phyloP scores from a whole-genome alignment of 2,113 vertebrate genomes.

The Heteronetta atricapilla region DNA sequence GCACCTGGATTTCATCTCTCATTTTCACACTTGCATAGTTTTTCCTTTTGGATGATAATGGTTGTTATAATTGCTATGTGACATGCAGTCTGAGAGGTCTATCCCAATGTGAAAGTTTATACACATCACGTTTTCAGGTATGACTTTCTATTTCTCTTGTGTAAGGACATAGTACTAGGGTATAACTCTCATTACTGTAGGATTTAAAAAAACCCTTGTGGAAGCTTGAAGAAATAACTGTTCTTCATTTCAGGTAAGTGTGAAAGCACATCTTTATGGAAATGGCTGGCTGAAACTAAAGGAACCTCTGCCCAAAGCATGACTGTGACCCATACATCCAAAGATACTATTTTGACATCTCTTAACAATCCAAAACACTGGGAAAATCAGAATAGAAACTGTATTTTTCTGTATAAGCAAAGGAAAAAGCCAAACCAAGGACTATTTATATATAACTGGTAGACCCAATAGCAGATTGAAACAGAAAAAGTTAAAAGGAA shows the following conservation, averaged over 20 bases:
- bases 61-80: conserved; percentile 2
- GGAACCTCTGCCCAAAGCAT: not conserved
- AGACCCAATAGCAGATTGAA: not conserved
- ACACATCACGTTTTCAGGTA: not conserved
- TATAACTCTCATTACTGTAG: not conserved
- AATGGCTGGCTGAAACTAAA: not conserved
- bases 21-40: conserved; percentile 43
- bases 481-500: not conserved
- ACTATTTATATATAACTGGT: not conserved
- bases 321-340: not conserved
- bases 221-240: not conserved
- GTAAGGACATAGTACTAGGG: not conserved
- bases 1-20: conserved; percentile 5
- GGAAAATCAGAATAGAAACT: not conserved
- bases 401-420: not conserved
- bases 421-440: not conserved
- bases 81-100: not conserved
- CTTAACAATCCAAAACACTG: not conserved
- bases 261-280: not conserved
- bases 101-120: not conserved
- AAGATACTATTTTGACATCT: not conserved
- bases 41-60: conserved; percentile 35
- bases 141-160: not conserved
- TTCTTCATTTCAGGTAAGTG: not conserved
- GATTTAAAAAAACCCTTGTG: not conserved